Conservation (phyloP, 2,888 invertebrate species). For the Keiferia lycopersicella region DNA sequence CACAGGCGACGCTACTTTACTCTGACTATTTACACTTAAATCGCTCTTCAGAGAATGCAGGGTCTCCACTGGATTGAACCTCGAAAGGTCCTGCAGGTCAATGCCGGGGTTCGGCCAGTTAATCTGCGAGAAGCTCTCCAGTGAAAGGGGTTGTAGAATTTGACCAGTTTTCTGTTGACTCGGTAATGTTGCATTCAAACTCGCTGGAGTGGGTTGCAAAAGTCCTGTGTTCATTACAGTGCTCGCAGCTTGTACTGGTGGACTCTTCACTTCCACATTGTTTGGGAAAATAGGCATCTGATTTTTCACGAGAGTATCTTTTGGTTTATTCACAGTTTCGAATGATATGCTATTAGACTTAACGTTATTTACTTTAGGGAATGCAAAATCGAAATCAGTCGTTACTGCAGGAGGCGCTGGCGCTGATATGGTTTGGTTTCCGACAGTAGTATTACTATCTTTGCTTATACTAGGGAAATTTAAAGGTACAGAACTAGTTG, state of each 20-base stretch:
- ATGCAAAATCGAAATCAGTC: conserved; percentile 43
- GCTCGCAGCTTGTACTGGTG: conserved; percentile 33
- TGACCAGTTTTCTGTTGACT: conserved; percentile 61
- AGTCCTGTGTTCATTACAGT: conserved; percentile 41
- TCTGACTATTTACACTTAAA: conserved; percentile 52
- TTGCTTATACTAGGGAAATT: conserved; percentile 35
- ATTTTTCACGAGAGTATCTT: conserved; percentile 44
- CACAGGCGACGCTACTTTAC: conserved; percentile 62
- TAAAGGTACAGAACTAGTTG: conserved; percentile 39
- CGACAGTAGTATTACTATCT: conserved; percentile 26
- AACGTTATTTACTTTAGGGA: conserved; percentile 44
- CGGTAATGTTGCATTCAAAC: conserved; percentile 40
- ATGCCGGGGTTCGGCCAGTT: conserved; percentile 84
- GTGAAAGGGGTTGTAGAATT: conserved; percentile 73
- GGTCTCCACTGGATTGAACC: conserved; percentile 76
- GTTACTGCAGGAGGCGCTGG: conserved; percentile 34
- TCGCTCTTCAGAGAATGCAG: conserved; percentile 70
- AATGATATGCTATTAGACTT: conserved; percentile 58
- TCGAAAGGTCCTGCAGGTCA: conserved; percentile 73
- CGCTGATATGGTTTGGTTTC: conserved; percentile 36
- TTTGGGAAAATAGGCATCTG: conserved; percentile 26
- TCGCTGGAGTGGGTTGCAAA: conserved; percentile 56
- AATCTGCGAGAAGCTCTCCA: conserved; percentile 79
- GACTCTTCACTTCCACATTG: conserved; percentile 38
- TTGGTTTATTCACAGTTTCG: conserved; percentile 41